Evolutionary conservation across 2,888 invertebrate genomes (phyloP).

Genomic region (Chymomyza procnemis): DNA sequence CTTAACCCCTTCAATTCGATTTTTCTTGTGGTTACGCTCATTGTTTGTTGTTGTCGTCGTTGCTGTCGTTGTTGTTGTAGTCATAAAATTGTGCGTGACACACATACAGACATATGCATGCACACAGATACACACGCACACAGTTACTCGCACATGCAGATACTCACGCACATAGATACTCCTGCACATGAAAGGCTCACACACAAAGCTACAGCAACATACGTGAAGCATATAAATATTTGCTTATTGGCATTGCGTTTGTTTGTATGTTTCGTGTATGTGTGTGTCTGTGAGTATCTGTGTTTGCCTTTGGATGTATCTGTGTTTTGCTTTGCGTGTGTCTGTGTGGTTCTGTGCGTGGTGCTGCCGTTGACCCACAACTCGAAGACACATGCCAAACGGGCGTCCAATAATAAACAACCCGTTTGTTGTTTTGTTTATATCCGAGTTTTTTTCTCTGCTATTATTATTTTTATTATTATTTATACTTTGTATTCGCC

Average conservation of each 20-base stretch:
- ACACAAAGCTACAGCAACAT: neutral
- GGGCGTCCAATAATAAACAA: constrained; percentile 59
- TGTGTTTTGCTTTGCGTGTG: neutral
- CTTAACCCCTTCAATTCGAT: constrained; percentile 53
- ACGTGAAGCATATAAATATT: constrained; percentile 37
- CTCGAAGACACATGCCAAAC: constrained; percentile 58
- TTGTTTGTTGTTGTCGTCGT: neutral
- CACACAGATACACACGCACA: constrained; percentile 8
- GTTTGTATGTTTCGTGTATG: constrained; percentile 3
- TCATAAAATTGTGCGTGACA: constrained; percentile 39
- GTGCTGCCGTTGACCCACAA: constrained; percentile 38
- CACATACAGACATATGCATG: constrained; percentile 18
- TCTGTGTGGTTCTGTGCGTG: neutral
- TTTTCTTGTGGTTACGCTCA: neutral
- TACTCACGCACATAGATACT: constrained; percentile 1
- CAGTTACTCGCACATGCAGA: constrained; percentile 5
- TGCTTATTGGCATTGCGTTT: constrained; percentile 32
- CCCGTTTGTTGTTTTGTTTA: constrained; percentile 43
- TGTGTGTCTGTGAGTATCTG: neutral
- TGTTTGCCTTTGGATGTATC: neutral
- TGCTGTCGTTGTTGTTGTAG: neutral
- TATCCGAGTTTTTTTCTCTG: constrained; percentile 20
- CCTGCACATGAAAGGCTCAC: constrained; percentile 1
- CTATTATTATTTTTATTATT: neutral
- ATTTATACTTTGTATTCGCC: neutral